Percentiles rank a stretch among this genome's conserved stretches.
phyloP scores from a whole-genome alignment of 2,797 vertebrate genomes.

The Podarcis lilfordi region DNA sequence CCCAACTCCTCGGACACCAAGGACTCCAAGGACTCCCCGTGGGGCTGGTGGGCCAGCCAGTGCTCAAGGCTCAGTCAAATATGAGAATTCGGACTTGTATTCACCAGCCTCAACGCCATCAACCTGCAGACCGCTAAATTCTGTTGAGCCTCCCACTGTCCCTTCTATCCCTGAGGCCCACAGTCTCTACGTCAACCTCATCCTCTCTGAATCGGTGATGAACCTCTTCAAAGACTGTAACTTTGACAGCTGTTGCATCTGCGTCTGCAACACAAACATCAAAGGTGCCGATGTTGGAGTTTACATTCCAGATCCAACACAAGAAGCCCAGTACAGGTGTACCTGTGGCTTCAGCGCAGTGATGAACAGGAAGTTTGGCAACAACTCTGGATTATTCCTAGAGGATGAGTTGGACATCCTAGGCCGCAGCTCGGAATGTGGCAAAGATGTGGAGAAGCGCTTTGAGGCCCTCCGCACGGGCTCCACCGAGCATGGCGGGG shows the following conservation, averaged over 20 bases:
- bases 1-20: conserved; percentile 93
- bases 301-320: conserved; percentile 93
- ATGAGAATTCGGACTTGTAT: conserved; percentile 96
- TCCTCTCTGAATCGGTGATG: conserved; percentile 97
- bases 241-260: conserved; percentile 99
- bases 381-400: conserved; percentile 94
- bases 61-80: conserved; percentile 94
- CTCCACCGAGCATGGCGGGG: conserved; percentile 83
- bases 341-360: conserved; percentile 97
- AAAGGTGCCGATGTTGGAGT: conserved; percentile 97
- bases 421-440: conserved; percentile 90
- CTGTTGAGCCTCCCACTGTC: conserved; percentile 95
- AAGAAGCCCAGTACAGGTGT: conserved; percentile 92
- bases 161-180: conserved; percentile 97
- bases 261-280: conserved; percentile 99
- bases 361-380: conserved; percentile 96
- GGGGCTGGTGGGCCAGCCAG: conserved; percentile 91
- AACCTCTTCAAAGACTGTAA: conserved; percentile 99
- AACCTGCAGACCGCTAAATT: conserved; percentile 94
- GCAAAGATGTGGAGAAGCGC: conserved; percentile 92
- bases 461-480: conserved; percentile 90
- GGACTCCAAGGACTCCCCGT: conserved; percentile 93
- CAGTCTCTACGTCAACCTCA: conserved; percentile 98
- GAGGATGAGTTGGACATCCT: conserved; percentile 98
- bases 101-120: conserved; percentile 97